These are phyloP conservation scores for Brachionichthys hirsutus DNA, from an alignment of 2,113 vertebrate genomes.

Conservation along the genomic window DNA sequence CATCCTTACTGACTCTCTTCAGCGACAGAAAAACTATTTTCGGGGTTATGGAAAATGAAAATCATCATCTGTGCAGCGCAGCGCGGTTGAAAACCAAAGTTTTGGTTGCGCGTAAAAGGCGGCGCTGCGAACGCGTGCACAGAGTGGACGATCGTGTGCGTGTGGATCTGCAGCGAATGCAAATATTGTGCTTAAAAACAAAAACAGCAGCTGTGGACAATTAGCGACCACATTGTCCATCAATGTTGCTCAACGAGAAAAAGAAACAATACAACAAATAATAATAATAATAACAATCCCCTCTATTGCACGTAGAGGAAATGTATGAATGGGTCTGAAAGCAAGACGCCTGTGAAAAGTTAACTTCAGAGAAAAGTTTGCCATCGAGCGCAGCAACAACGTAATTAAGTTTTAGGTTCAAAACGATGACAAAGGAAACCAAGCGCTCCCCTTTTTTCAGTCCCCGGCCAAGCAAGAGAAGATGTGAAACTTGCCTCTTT, in stretches of 20 bases:
- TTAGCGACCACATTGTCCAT: constrained; percentile 32
- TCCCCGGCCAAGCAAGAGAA: background rate
- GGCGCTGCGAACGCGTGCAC: background rate
- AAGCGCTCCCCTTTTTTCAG: background rate
- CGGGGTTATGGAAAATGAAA: background rate
- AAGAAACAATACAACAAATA: constrained; percentile 20
- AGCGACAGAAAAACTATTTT: background rate
- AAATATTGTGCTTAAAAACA: constrained; percentile 16
- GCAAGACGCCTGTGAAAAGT: constrained; percentile 32
- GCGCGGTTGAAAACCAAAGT: too few relatives aligned
- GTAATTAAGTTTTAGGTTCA: too few relatives aligned
- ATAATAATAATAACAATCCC: constrained; percentile 5
- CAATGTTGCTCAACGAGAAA: background rate
- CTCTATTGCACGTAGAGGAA: constrained; percentile 9
- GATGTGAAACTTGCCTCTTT: constrained; percentile 53
- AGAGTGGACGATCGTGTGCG: background rate
- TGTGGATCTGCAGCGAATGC: constrained; percentile 18
- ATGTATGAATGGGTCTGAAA: constrained; percentile 59
- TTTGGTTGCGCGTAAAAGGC: background rate
- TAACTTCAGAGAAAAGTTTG: constrained; percentile 40
- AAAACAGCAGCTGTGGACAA: constrained; percentile 66
- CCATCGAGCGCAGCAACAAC: background rate
- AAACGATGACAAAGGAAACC: background rate
- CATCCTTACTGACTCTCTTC: background rate
- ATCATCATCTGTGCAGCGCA: background rate